Evolutionary conservation across 2,797 vertebrate species (phyloP).

Genomic region (Linurgus olivaceus): DNA sequence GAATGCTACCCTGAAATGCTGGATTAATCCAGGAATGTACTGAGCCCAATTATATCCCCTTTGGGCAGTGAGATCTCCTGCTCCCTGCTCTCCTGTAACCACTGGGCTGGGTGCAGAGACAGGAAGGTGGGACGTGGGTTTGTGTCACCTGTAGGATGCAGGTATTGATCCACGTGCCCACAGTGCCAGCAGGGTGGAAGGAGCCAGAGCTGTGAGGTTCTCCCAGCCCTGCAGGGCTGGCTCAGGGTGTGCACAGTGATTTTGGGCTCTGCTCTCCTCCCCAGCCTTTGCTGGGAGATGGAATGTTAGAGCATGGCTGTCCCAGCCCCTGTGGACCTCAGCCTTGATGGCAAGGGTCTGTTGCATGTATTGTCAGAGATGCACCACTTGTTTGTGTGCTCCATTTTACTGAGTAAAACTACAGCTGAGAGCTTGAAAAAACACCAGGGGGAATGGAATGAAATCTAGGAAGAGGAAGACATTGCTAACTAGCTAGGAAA

Average conservation of each 20-base stretch:
- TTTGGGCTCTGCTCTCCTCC: not conserved
- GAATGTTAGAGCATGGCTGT: accelerated
- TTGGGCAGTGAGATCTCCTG: not conserved
- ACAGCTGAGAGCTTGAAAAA: not conserved
- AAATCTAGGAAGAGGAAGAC: not conserved
- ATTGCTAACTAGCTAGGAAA: not conserved
- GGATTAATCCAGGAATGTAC: not conserved
- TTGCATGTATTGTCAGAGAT: not conserved
- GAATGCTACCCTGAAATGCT: not conserved
- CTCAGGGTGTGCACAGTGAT: accelerated
- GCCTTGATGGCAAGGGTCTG: not conserved
- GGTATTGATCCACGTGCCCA: not conserved
- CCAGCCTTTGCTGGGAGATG: not conserved
- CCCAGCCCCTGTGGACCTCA: not conserved
- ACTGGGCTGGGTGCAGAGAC: not conserved
- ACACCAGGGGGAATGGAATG: not conserved
- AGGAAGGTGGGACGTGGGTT: not conserved
- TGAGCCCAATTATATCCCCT: not conserved
- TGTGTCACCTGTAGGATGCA: not conserved
- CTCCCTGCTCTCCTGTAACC: not conserved
- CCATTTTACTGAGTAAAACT: not conserved
- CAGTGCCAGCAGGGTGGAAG: not conserved
- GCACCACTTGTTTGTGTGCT: accelerated
- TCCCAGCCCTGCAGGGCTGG: not conserved
- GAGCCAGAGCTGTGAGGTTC: accelerated